Evolutionary conservation across 2,888 invertebrate genomes (phyloP).

Genomic region (Agonopterix subpropinquella): DNA sequence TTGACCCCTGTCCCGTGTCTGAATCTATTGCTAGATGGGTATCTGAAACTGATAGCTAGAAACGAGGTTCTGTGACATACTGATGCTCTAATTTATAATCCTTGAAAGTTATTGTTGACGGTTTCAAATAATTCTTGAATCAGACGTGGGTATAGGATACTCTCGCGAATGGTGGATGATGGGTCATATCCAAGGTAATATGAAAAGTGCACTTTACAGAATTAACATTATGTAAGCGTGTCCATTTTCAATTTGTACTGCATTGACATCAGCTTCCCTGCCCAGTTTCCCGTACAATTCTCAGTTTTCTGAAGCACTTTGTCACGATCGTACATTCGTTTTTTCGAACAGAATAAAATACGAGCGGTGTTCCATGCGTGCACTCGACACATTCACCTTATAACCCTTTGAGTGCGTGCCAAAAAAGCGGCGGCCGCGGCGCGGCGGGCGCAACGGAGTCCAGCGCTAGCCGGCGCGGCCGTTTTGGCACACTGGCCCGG

Average conservation of each 20-base stretch:
- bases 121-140: no score
- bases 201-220: no score
- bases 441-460: background rate
- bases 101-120: no score
- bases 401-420: constrained; percentile 65
- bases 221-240: no score
- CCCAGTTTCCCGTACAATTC: background rate
- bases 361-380: constrained; percentile 27
- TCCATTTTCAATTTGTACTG: no score
- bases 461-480: constrained; percentile 35
- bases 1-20: constrained; percentile 12
- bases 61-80: no score
- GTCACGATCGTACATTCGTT: constrained; percentile 17
- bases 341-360: constrained; percentile 29
- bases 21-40: no score
- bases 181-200: no score
- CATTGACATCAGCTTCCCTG: background rate
- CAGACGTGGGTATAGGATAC: no score
- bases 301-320: background rate
- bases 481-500: constrained; percentile 67
- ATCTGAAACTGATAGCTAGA: no score
- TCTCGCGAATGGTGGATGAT: no score
- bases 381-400: constrained; percentile 61
- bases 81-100: no score
- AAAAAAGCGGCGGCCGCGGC: constrained; percentile 39